Evolutionary conservation across 2,888 invertebrate genomes (phyloP), one percentile per base, ranked within the genome.

Genomic region (Acrobasis repandana): DNA sequence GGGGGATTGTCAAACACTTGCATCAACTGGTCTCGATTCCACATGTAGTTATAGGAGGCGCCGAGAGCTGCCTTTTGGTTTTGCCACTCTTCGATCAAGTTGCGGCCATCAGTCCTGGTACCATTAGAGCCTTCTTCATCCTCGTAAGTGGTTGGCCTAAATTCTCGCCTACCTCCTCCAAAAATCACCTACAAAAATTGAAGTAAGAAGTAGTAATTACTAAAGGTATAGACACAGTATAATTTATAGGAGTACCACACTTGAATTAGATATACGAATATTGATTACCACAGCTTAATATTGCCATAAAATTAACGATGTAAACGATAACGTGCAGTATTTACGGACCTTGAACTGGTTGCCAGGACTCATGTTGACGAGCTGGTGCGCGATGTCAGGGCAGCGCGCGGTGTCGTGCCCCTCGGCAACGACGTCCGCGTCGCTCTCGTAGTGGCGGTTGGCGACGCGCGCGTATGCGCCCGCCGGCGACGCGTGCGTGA

Each of bases 401-500:
- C 95, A 61, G 82, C 66, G 52, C 61, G 18, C 74, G 70, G 5
- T 85, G 93, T 87, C 65, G 48, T 62, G 64, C 20, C 78, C 76
- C 36, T 63, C 71, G 0, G 9, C 67, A 2, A 48, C 63, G 6
- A 95, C 87, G 58, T 94, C 93, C 0, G 88, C 90, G 79, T 96
- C 96, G 71, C 90, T 93, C 85, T 96, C 96, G 96, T 96, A 96
- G 75, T 95, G 92, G 47, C 96, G 93, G 67, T 94, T 85, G 0
- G 96, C 94, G 0, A 92, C 85, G 75, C 95, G 95, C 0, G 96
- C 95, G 79, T 94, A 96, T 10, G 58, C 50, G 36, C 58, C 58
- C 14, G 58, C 50, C 38, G 58, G 58, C 38, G 95, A 95, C 6
- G 95, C 96, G 75, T 96, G 95, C 0, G 96, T 96, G 14, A 75